These are phyloP conservation scores for Cheilosia variabilis DNA, from an alignment of 2,888 invertebrate species.

Conservation along the genomic window DNA sequence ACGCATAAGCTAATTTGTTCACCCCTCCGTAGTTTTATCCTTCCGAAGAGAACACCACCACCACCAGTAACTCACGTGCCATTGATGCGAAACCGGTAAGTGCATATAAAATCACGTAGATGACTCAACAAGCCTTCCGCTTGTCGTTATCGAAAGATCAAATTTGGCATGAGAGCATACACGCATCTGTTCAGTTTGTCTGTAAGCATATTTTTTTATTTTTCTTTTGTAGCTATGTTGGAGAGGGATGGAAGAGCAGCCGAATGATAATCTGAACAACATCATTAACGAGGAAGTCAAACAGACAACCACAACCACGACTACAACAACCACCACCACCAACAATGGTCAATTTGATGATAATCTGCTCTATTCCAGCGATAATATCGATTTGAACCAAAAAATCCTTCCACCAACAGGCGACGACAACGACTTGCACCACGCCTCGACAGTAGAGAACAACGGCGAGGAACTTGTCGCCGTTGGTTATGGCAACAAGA, in stretches of 20 bases:
- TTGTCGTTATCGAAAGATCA: neutral
- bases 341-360: slow-evolving; percentile 72
- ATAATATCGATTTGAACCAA: slow-evolving; percentile 69
- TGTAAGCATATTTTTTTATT: neutral
- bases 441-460: slow-evolving; percentile 65
- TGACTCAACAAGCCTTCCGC: neutral
- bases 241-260: slow-evolving; percentile 10
- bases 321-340: slow-evolving; percentile 52
- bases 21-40: slow-evolving; percentile 77
- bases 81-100: slow-evolving; percentile 66
- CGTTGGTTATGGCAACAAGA: slow-evolving; percentile 60
- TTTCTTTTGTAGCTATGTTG: slow-evolving; percentile 42
- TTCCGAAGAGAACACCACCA: slow-evolving; percentile 73
- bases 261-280: slow-evolving; percentile 66
- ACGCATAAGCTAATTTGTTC: slow-evolving; percentile 32
- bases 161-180: neutral
- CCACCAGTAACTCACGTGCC: slow-evolving; percentile 59
- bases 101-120: neutral
- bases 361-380: slow-evolving; percentile 64
- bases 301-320: slow-evolving; percentile 60
- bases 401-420: slow-evolving; percentile 40
- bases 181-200: neutral
- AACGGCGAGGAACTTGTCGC: slow-evolving; percentile 66
- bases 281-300: slow-evolving; percentile 67
- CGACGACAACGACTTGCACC: slow-evolving; percentile 64